Evolutionary conservation across 2,797 vertebrate genomes (phyloP), one percentile per base, ranked within the genome.

Genomic region (Gymnocypris eckloni): DNA sequence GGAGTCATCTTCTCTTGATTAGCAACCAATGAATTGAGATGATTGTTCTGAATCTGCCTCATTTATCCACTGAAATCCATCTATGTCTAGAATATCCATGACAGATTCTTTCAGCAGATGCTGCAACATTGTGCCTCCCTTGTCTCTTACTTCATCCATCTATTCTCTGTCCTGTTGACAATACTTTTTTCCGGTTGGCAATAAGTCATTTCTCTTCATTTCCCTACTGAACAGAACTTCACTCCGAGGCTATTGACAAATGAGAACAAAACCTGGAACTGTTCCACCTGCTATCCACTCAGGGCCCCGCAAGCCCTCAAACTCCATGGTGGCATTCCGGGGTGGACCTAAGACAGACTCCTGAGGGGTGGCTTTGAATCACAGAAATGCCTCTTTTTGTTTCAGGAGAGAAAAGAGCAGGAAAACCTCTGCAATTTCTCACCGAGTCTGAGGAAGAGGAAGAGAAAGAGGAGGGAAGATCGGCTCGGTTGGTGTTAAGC

Each of bases 271-370:
- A 88, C 83, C 86, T 86, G 79, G 78, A 82, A 84, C 76, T 45
- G 82, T 83, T 87, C 86, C 89, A 81, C 88, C 87, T 79, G 84
- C 87, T 85, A 85, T 86, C 85, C 80, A 80, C 83, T 70, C 59
- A 81, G 72, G 87, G 89, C 89, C 88, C 81, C 37, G 41, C 69
- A 82, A 88, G 72, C 90, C 87, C 91, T 90, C 82, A 91, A 89
- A 91, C 91, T 90, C 90, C 90, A 91, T 89, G 94, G 93, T 92
- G 92, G 91, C 91, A 90, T 93, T 93, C 94, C 89, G 92, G 90
- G 91, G 90, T 89, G 89, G 91, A 93, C 92, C 94, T 92, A 93
- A 87, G 82, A 88, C 86, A 77, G 89, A 83, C 87, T 89, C 89
- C 89, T 90, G 87, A 79, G 88, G 87, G 85, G 80, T 88, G 87